A percentile compares a stretch with the other conserved stretches of the same genome.
Conservation (phyloP, 1,140 invertebrate genomes). For the Ephestia elutella region DNA sequence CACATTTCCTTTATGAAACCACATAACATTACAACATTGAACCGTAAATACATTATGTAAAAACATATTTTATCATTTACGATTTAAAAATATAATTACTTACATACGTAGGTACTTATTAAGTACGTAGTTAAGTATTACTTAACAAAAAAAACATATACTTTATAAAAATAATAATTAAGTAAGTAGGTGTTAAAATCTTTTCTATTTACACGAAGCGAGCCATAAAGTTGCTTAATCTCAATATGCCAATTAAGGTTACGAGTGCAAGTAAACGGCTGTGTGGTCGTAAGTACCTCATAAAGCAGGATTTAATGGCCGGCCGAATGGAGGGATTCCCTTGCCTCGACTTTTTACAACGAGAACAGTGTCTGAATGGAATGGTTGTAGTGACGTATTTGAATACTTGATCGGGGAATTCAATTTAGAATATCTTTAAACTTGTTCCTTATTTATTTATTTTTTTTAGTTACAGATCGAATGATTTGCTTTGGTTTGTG, state of each 20-base stretch:
- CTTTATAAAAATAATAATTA: not conserved
- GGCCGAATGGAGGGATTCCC: constrained; percentile 37
- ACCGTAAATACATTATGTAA: too few species aligned
- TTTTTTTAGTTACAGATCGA: too few species aligned
- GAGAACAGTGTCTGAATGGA: not conserved
- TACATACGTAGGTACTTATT: too few species aligned
- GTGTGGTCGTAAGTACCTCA: constrained; percentile 38
- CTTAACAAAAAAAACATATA: not conserved
- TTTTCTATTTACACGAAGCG: constrained; percentile 43
- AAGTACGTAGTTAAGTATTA: too few species aligned
- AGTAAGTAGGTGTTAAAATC: constrained; percentile 15
- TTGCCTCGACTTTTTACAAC: constrained; percentile 13
- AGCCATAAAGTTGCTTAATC: constrained; percentile 49
- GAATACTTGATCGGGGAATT: not conserved
- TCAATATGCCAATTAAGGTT: constrained; percentile 67
- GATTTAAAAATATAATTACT: too few species aligned
- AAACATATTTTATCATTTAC: too few species aligned
- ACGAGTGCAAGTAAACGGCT: constrained; percentile 41
- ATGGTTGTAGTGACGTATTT: not conserved
- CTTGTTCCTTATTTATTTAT: too few species aligned
- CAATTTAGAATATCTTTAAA: not conserved
- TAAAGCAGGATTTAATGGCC: constrained; percentile 55
- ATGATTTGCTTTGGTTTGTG: too few species aligned
- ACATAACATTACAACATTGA: too few species aligned
- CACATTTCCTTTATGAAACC: too few species aligned